Conservation (phyloP, 2,113 vertebrate species). For the Muscicapa adusta region DNA sequence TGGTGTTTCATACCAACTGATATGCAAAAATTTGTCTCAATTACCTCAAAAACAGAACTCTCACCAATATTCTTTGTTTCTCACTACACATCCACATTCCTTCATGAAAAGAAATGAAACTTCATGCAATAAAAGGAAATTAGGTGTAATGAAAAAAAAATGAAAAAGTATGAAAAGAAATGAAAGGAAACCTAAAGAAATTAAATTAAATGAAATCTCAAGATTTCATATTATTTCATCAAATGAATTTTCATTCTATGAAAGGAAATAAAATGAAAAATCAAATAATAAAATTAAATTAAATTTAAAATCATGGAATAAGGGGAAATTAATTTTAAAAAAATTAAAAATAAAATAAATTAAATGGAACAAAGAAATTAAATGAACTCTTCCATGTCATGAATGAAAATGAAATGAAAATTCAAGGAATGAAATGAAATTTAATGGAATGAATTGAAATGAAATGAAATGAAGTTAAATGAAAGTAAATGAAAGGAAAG, state of each 20-base stretch:
- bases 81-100: not conserved
- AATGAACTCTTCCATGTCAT: not conserved
- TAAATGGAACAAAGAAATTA: not conserved
- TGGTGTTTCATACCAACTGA: not conserved
- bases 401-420: not conserved
- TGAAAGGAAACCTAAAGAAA: not conserved
- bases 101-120: not conserved
- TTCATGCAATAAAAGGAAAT: not conserved
- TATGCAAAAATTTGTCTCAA: not conserved
- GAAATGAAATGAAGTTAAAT: not conserved
- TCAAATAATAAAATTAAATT: not conserved
- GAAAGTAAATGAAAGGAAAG: not conserved
- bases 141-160: not conserved
- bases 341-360: not conserved
- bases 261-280: not conserved
- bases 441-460: not conserved
- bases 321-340: accelerated
- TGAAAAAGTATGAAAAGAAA: not conserved
- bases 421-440: not conserved
- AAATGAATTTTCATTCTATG: not conserved
- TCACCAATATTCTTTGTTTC: not conserved
- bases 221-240: not conserved
- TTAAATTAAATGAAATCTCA: not conserved
- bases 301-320: not conserved
- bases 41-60: not conserved